Conservation (phyloP, 2,888 invertebrate species). For the Drosophila colorata region DNA sequence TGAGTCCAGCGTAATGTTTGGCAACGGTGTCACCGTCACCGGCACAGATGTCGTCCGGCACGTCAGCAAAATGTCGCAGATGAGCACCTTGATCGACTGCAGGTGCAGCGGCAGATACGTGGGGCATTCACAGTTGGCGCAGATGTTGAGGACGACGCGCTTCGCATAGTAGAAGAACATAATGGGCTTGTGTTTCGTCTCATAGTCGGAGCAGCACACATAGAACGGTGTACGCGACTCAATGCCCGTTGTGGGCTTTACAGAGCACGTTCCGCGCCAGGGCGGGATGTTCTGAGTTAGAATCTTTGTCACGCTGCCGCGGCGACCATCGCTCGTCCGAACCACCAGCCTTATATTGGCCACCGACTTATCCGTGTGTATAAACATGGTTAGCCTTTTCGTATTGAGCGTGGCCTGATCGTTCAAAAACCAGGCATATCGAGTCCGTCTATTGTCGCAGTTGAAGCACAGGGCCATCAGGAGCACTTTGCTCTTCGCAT, state of each 20-base stretch:
- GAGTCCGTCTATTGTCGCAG: slow-evolving; percentile 8
- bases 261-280: slow-evolving; percentile 28
- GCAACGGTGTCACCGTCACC: slow-evolving; percentile 35
- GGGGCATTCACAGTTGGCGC: slow-evolving; percentile 40
- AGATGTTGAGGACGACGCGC: slow-evolving; percentile 43
- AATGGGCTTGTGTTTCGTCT: background rate
- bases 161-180: slow-evolving; percentile 43
- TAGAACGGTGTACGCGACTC: slow-evolving; percentile 48
- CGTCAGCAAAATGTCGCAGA: slow-evolving; percentile 27
- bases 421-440: slow-evolving; percentile 44
- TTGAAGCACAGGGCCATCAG: slow-evolving; percentile 31
- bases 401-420: background rate
- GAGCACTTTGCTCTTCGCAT: slow-evolving; percentile 17
- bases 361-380: background rate
- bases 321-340: background rate
- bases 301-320: slow-evolving; percentile 3
- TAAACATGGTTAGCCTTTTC: background rate
- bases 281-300: slow-evolving; percentile 12
- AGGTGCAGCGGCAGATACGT: slow-evolving; percentile 27
- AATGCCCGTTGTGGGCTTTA: slow-evolving; percentile 30
- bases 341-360: slow-evolving; percentile 8
- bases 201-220: slow-evolving; percentile 37
- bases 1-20: background rate
- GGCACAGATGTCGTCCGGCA: slow-evolving; percentile 23
- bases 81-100: slow-evolving; percentile 16